A percentile compares a stretch with the other conserved stretches of the same genome.
Conservation (phyloP, 2,888 invertebrate species). For the Melieria picta region DNA sequence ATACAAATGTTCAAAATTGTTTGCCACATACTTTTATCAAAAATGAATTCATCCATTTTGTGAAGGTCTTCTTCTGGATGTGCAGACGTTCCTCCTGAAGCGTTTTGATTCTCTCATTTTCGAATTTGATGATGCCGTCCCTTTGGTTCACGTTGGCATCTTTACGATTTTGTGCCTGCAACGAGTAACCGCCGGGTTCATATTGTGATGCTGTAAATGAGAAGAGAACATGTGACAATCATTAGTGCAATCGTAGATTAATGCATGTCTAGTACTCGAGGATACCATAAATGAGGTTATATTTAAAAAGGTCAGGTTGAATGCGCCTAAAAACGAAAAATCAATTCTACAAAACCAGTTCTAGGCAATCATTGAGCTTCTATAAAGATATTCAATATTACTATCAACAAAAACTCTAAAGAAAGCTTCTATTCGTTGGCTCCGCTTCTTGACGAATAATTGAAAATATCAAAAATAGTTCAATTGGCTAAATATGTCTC, state of each 20-base stretch:
- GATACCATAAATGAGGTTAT: too few species aligned
- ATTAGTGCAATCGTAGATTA: neutral
- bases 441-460: too few species aligned
- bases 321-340: too few species aligned
- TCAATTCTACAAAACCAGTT: too few species aligned
- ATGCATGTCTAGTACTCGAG: too few species aligned
- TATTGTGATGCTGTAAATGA: slow-evolving; percentile 71
- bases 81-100: slow-evolving; percentile 97
- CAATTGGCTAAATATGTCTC: too few species aligned
- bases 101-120: slow-evolving; percentile 95
- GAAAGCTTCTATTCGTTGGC: too few species aligned
- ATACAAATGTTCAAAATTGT: neutral
- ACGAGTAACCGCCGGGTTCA: slow-evolving; percentile 74
- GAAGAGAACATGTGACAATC: slow-evolving; percentile 19
- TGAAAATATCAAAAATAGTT: too few species aligned
- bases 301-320: too few species aligned
- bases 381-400: too few species aligned
- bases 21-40: slow-evolving; percentile 80
- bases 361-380: too few species aligned
- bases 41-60: slow-evolving; percentile 99
- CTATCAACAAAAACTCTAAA: too few species aligned
- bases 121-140: slow-evolving; percentile 92
- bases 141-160: slow-evolving; percentile 85
- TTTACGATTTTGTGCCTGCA: slow-evolving; percentile 73
- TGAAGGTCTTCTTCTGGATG: slow-evolving; percentile 99